phyloP scores from a whole-genome alignment of 2,888 invertebrate species.

The Noctua pronuba region DNA sequence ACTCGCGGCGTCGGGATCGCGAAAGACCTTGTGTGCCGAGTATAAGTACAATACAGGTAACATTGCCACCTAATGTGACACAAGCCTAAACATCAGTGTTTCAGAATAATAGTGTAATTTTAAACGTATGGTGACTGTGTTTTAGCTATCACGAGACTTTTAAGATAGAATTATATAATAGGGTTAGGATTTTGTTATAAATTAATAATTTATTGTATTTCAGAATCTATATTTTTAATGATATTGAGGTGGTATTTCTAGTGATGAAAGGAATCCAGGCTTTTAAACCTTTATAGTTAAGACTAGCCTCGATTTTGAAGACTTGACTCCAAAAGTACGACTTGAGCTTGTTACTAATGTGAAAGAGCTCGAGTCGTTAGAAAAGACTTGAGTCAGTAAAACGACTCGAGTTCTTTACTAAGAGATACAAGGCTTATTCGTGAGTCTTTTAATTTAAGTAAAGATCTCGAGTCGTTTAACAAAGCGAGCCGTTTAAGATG shows the following conservation, averaged over 20 bases:
- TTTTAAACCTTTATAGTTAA: no score
- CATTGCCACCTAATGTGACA: conserved; percentile 1
- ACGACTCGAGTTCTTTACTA: no score
- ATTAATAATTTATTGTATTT: conserved; percentile 20
- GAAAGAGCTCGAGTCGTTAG: no score
- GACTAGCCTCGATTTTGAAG: no score
- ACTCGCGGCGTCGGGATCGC: conserved; percentile 27
- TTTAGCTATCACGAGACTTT: conserved; percentile 52
- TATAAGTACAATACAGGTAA: neutral
- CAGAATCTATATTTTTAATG: conserved; percentile 14
- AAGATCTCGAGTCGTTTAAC: no score
- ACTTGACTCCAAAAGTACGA: no score
- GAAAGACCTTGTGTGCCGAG: conserved; percentile 14
- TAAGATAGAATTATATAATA: conserved; percentile 4
- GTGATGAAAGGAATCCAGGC: no score
- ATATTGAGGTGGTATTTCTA: neutral
- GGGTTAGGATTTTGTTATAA: neutral
- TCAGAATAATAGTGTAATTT: conserved; percentile 30
- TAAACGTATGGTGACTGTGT: conserved; percentile 48
- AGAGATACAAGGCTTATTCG: no score
- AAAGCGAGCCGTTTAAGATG: no score
- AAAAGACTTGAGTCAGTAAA: no score
- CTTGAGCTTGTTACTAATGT: no score
- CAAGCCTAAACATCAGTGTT: conserved; percentile 21
- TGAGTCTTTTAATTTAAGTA: no score